A percentile compares a stretch with the other conserved stretches of the same genome.
These are phyloP conservation scores for Coranthus polyacanthus DNA, from an alignment of 2,797 vertebrate species.

Conservation along the genomic window DNA sequence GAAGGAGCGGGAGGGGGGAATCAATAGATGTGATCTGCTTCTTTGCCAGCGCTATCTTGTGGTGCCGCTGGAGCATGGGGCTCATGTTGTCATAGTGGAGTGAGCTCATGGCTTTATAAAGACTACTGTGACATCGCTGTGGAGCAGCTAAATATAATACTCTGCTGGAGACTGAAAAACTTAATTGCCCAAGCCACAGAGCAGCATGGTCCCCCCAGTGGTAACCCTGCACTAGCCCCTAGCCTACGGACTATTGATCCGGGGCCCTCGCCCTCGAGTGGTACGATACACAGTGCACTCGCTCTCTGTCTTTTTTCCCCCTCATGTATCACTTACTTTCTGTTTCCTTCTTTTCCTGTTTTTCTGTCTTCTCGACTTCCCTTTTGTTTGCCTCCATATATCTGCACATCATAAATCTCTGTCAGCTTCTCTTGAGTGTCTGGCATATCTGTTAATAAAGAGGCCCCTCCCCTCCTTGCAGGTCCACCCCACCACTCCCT, in stretches of 20 bases:
- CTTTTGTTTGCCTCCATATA: constrained; percentile 78
- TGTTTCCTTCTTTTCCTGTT: constrained; percentile 57
- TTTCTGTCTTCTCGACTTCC: constrained; percentile 57
- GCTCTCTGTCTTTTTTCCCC: constrained; percentile 41
- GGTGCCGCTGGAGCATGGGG: constrained; percentile 73
- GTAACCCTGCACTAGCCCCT: constrained; percentile 81
- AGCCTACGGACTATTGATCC: constrained; percentile 82
- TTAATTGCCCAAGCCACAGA: constrained; percentile 80
- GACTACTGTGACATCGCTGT: constrained; percentile 81
- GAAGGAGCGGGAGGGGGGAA: constrained; percentile 77
- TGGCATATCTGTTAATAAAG: constrained; percentile 77
- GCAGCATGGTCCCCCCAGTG: constrained; percentile 56
- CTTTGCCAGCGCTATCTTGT: constrained; percentile 78
- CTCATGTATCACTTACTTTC: constrained; percentile 61
- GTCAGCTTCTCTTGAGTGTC: constrained; percentile 78
- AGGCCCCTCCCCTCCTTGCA: constrained; percentile 65
- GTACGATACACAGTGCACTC: constrained; percentile 70
- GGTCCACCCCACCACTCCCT: constrained; percentile 52
- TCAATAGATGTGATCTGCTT: constrained; percentile 88
- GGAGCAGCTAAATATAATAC: constrained; percentile 88
- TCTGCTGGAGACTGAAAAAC: constrained; percentile 81
- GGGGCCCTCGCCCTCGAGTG: constrained; percentile 67
- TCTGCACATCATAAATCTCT: constrained; percentile 83
- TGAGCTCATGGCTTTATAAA: constrained; percentile 89
- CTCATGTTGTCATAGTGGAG: constrained; percentile 85